Percentiles rank a stretch among this genome's conserved stretches.
These are phyloP conservation scores for Charadrius vociferus DNA, from an alignment of 2,113 vertebrate species.

Conservation along the genomic window DNA sequence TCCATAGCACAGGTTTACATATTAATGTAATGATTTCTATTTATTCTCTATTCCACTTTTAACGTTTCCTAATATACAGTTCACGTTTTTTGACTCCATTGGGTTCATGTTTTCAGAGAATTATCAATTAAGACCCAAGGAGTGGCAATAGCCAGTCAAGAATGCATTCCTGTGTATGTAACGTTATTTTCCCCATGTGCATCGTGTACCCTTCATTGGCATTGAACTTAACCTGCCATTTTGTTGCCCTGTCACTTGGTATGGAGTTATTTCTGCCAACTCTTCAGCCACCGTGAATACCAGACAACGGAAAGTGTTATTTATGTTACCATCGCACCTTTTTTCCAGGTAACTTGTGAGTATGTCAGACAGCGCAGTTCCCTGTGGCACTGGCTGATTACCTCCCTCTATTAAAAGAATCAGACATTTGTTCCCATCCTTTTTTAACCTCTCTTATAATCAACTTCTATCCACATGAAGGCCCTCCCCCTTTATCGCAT, in stretches of 20 bases:
- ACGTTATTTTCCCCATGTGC: accelerated
- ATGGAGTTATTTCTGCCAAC: background rate
- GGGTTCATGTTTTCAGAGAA: background rate
- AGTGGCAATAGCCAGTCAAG: background rate
- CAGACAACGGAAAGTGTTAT: background rate
- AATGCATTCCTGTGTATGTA: background rate
- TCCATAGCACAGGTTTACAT: background rate
- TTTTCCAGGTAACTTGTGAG: background rate
- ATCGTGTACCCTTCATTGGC: accelerated
- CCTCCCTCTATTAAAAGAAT: background rate
- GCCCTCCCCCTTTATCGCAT: no score
- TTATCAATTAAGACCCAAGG: background rate
- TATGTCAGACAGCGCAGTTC: no score
- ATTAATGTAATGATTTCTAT: no score
- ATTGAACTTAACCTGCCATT: background rate
- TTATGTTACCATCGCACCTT: background rate
- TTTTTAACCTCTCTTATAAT: background rate
- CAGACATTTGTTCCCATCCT: background rate
- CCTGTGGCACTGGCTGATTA: background rate
- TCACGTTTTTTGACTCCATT: background rate
- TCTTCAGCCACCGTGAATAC: background rate
- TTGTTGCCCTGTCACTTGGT: background rate
- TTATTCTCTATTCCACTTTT: background rate
- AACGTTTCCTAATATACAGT: background rate
- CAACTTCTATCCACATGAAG: background rate